These are phyloP conservation scores for Cetonia aurata DNA, from an alignment of 2,888 invertebrate genomes.

Conservation along the genomic window DNA sequence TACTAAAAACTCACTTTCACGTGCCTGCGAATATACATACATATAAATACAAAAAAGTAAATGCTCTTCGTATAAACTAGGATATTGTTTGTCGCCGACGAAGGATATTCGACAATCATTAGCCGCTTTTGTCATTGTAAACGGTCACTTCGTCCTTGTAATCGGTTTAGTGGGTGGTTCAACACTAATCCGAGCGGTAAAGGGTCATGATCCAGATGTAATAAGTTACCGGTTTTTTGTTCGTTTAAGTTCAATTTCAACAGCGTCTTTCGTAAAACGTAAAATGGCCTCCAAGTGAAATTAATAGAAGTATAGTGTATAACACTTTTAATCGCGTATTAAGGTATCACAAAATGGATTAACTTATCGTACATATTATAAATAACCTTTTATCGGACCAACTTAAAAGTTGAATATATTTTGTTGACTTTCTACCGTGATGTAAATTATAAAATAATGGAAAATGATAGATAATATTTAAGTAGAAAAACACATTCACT, in stretches of 20 bases:
- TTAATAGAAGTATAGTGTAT: no score
- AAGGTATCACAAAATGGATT: no score
- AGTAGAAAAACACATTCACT: no score
- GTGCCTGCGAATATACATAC: neutral
- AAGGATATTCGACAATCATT: constrained; percentile 32
- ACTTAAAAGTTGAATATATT: no score
- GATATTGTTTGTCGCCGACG: constrained; percentile 1
- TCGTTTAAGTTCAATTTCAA: constrained; percentile 15
- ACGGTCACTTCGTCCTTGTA: constrained; percentile 28
- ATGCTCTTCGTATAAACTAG: constrained; percentile 3
- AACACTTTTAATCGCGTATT: no score
- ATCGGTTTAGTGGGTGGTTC: constrained; percentile 21
- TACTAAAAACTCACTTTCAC: no score
- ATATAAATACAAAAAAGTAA: constrained; percentile 6
- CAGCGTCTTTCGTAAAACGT: constrained; percentile 3
- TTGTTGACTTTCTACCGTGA: no score
- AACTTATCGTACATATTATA: no score
- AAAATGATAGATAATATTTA: no score
- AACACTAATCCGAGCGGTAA: constrained; percentile 17
- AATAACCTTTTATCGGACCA: no score
- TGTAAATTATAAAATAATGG: no score
- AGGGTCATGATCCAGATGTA: constrained; percentile 27
- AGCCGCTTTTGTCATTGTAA: constrained; percentile 22
- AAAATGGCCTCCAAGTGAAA: constrained; percentile 2
- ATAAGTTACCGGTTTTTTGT: constrained; percentile 22